These are phyloP conservation scores for Hydractinia echinata DNA, from an alignment of 30 jellyfish, hydroid and myxozoan genomes.

Conservation along the genomic window DNA sequence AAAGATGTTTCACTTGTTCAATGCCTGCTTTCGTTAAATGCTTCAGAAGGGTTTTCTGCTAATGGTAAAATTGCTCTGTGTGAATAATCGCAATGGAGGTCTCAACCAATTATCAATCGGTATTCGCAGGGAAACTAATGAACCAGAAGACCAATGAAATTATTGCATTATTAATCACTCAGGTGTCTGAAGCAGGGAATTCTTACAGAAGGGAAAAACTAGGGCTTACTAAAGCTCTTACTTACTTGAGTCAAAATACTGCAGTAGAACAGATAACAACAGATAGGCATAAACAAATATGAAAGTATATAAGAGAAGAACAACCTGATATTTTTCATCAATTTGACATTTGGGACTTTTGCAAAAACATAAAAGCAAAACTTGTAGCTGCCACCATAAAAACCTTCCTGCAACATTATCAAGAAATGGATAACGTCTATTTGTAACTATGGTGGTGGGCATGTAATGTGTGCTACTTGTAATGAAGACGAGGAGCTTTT, in stretches of 20 bases:
- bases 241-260: background rate
- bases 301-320: conserved; percentile 29
- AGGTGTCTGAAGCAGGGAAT: conserved; percentile 35
- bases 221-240: conserved; percentile 8
- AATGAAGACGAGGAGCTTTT: conserved; percentile 9
- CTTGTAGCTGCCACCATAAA: conserved; percentile 19
- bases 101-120: too few relatives aligned
- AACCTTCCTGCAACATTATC: conserved; percentile 3
- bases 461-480: conserved; percentile 39
- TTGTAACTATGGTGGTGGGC: conserved; percentile 48
- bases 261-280: conserved; percentile 20
- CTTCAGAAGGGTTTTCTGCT: too few relatives aligned
- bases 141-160: too few relatives aligned
- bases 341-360: conserved; percentile 40
- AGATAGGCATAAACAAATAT: conserved; percentile 32
- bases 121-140: too few relatives aligned
- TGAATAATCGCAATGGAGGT: too few relatives aligned
- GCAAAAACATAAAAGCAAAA: conserved; percentile 7
- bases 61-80: too few relatives aligned
- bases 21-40: too few relatives aligned
- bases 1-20: too few relatives aligned
- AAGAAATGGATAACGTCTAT: conserved; percentile 34
- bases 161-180: too few relatives aligned
- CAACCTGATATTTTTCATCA: conserved; percentile 21
- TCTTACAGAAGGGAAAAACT: conserved; percentile 36